Evolutionary conservation across 2,888 invertebrate species (phyloP).

Genomic region (Acleris holmiana): DNA sequence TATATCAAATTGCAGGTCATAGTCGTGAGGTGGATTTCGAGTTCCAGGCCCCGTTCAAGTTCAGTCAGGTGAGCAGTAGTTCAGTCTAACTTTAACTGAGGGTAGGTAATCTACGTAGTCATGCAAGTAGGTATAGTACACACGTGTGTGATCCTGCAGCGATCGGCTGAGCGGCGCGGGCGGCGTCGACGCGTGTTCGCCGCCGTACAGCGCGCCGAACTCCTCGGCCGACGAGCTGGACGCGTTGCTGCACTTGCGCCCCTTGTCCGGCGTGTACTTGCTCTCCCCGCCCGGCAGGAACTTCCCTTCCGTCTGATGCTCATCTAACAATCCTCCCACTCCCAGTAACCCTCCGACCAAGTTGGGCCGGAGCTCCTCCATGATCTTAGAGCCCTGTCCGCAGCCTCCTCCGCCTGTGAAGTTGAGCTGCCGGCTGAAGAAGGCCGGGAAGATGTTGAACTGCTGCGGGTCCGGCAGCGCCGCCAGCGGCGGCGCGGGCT

Average conservation of each 20-base stretch:
- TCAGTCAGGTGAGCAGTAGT: no score
- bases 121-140: slow-evolving; percentile 38
- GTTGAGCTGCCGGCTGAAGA: slow-evolving; percentile 94
- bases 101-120: neutral
- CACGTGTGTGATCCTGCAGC: slow-evolving; percentile 86
- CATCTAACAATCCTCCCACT: slow-evolving; percentile 91
- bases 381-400: slow-evolving; percentile 90
- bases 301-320: slow-evolving; percentile 87
- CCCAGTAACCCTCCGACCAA: slow-evolving; percentile 91
- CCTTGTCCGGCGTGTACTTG: slow-evolving; percentile 83
- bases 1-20: no score
- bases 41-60: no score
- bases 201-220: slow-evolving; percentile 93
- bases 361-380: slow-evolving; percentile 94
- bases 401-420: slow-evolving; percentile 89
- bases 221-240: slow-evolving; percentile 93
- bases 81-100: neutral
- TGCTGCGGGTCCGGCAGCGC: slow-evolving; percentile 89
- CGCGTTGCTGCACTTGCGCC: slow-evolving; percentile 91
- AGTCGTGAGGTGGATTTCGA: no score
- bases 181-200: slow-evolving; percentile 88
- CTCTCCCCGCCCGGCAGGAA: slow-evolving; percentile 83
- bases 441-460: slow-evolving; percentile 96
- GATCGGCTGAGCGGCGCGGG: slow-evolving; percentile 83
- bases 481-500: slow-evolving; percentile 83